Evolutionary conservation across 2,113 vertebrate species (phyloP), one percentile per base, ranked within the genome.

Genomic region (Pardalotus punctatus): DNA sequence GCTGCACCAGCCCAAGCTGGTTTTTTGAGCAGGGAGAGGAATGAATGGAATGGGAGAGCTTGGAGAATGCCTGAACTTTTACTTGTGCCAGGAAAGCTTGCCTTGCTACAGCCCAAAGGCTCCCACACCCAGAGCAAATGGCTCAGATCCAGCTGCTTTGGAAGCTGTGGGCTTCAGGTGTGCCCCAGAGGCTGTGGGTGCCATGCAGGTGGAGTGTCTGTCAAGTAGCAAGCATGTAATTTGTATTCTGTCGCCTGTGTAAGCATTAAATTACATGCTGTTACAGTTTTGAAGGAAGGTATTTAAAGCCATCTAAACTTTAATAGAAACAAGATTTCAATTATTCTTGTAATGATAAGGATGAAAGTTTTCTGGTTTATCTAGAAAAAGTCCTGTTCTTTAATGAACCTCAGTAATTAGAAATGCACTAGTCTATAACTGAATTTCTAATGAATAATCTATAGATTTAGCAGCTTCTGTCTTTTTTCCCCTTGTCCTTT

Each of bases 361-460:
- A 96, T 94, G 76, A 56, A 89, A 95, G 86, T 97, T 97, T 93
- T 81, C 92, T 86, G 84, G 86, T 88, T 93, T 87, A 90, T 66
- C 86, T 78, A 92, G 88, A 82, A 88, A 95, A 96, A 96, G 29
- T 22, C 57, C 36, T 91, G 64, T 94, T 74, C 20, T 72, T 61
- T 87, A 94, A 93, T 94, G 90, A 96, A 88, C 62, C 64, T 60
- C 38, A 4, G 29, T 95, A 94, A 81, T 97, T 95, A 97, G 91
- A 92, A 92, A 90, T 53, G 43, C 72, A 84, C 65, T 36, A 43
- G 72, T 42, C 47, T 82, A 58, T 86, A 88, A 88, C 62, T 72
- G 91, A 91, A 91, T 81, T 94, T 66, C 85, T 82, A 88, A 93
- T 91, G 93, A 97, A 83, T 95, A 94, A 96, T 96, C 96, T 96